Evolutionary conservation across 2,797 vertebrate species (phyloP).

Genomic region (Rhinoraja longicauda): DNA sequence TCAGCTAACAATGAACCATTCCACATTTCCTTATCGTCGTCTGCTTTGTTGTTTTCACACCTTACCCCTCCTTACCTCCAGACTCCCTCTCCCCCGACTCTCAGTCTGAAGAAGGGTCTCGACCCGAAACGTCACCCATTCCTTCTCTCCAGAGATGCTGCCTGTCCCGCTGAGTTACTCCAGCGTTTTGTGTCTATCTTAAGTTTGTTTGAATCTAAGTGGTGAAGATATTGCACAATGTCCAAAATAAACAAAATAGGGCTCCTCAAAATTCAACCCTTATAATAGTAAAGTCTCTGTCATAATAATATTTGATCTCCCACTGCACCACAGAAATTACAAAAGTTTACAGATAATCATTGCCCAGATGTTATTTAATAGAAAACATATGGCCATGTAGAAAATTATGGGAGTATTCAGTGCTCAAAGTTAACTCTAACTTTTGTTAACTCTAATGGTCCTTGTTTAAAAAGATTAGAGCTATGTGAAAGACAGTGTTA

Average conservation of each 20-base stretch:
- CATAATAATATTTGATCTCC: conserved; percentile 9
- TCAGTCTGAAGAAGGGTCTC: too few species aligned
- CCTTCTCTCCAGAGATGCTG: too few species aligned
- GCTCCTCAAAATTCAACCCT: not conserved
- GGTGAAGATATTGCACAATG: not conserved
- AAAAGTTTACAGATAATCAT: conserved; percentile 30
- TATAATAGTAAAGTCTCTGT: not conserved
- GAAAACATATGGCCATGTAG: conserved; percentile 20
- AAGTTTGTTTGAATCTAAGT: conserved; percentile 2
- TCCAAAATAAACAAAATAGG: not conserved
- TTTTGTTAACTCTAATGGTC: not conserved
- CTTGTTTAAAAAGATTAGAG: not conserved
- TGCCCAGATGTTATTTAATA: conserved; percentile 33
- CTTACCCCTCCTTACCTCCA: too few species aligned
- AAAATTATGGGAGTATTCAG: not conserved
- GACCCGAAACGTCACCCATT: too few species aligned
- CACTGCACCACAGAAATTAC: conserved; percentile 31
- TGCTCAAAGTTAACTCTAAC: not conserved
- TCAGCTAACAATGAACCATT: too few species aligned
- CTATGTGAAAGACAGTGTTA: not conserved
- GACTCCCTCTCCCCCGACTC: too few species aligned
- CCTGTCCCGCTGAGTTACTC: not conserved
- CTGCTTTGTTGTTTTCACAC: too few species aligned
- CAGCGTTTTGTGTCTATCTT: not conserved
- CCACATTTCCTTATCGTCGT: too few species aligned